Percentiles rank a stretch among this genome's conserved stretches.
These are phyloP conservation scores for Lepidochrysops patricia DNA, from an alignment of 2,888 invertebrate species.

Conservation along the genomic window DNA sequence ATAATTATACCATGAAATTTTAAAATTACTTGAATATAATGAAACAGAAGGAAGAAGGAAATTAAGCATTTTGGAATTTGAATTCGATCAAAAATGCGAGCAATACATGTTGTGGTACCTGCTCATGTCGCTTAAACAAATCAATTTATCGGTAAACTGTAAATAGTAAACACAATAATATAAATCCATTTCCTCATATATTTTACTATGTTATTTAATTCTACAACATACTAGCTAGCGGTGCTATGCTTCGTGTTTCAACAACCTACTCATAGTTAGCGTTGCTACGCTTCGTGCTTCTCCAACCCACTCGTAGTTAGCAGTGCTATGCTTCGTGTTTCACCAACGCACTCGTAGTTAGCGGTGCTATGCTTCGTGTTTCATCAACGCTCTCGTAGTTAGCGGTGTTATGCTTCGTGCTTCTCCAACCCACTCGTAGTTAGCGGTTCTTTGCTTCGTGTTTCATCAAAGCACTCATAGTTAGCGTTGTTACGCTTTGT, in stretches of 20 bases:
- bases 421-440: background rate
- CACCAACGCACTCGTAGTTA: background rate
- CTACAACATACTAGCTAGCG: background rate
- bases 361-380: background rate
- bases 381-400: background rate
- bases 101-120: no score
- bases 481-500: background rate
- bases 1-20: constrained; percentile 24
- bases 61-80: no score
- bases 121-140: no score
- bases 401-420: background rate
- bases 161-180: no score
- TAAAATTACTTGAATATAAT: constrained; percentile 24
- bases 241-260: background rate
- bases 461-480: no score
- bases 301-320: background rate
- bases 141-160: no score
- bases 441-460: background rate
- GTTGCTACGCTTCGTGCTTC: background rate
- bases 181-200: no score
- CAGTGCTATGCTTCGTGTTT: background rate
- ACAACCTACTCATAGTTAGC: background rate
- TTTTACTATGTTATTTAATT: background rate
- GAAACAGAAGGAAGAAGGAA: no score
- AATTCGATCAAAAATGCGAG: no score